phyloP scores from a whole-genome alignment of 2,113 vertebrate species.

The Felis catus region DNA sequence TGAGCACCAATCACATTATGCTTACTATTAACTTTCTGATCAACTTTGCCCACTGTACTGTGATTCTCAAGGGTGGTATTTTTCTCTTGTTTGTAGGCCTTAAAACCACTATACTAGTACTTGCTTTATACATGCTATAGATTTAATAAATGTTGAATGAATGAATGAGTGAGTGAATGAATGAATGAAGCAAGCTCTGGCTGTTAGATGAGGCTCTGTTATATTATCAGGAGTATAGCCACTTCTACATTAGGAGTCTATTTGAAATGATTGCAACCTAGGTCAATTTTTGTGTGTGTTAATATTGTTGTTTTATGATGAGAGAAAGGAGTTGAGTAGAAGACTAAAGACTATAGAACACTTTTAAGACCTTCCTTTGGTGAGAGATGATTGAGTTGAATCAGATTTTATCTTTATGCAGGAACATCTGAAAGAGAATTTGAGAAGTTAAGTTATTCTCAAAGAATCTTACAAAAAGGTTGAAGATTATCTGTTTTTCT shows the following conservation, averaged over 20 bases:
- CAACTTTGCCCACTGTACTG: neutral
- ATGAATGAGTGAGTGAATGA: too few species aligned
- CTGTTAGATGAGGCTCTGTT: neutral
- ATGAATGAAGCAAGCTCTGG: neutral
- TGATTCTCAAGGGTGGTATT: neutral
- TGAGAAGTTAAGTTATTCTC: neutral
- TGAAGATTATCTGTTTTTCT: neutral
- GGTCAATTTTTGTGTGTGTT: neutral
- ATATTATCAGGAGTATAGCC: neutral
- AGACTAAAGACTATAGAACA: neutral
- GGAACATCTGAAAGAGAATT: neutral
- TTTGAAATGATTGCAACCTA: neutral
- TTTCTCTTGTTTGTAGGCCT: neutral
- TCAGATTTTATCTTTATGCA: neutral
- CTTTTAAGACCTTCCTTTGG: neutral
- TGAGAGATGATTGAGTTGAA: neutral
- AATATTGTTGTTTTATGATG: neutral
- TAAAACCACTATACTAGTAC: neutral
- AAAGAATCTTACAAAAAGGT: neutral
- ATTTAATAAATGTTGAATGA: neutral
- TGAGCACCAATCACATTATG: neutral
- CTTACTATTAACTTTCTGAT: neutral
- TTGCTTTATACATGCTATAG: neutral
- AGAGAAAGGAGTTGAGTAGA: neutral
- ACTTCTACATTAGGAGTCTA: neutral